phyloP scores from a whole-genome alignment of 2,113 vertebrate species.

The Greenwoodochromis staneri region DNA sequence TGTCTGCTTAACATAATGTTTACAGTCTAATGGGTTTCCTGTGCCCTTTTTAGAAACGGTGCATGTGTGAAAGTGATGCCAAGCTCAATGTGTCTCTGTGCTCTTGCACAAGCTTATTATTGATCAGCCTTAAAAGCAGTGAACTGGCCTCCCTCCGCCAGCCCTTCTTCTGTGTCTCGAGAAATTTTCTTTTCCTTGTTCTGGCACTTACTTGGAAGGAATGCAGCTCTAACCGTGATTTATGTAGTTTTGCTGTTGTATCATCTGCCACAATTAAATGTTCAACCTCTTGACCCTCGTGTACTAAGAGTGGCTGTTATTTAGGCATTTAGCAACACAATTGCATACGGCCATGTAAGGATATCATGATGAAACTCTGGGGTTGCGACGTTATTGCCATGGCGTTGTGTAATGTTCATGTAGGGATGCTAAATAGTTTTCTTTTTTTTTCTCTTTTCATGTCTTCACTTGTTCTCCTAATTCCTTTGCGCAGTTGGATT shows the following conservation, averaged over 20 bases:
- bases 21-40: not conserved
- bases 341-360: not conserved
- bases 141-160: not conserved
- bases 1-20: not conserved
- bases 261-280: not conserved
- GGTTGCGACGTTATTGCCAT: not conserved
- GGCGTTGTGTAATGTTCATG: constrained; percentile 35
- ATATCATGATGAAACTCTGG: not conserved
- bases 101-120: constrained; percentile 26
- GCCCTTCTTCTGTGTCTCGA: constrained; percentile 20
- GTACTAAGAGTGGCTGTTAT: constrained; percentile 19
- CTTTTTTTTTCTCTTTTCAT: not conserved
- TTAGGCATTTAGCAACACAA: constrained; percentile 3
- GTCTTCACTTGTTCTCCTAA: constrained; percentile 32
- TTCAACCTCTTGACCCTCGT: not conserved
- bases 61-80: constrained; percentile 2
- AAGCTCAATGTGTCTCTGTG: not conserved
- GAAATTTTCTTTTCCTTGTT: not conserved
- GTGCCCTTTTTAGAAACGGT: not conserved
- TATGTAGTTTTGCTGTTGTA: not conserved
- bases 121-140: constrained; percentile 50
- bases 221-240: not conserved
- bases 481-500: not conserved
- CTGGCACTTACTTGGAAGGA: not conserved
- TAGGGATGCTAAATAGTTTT: not conserved